Evolutionary conservation across 2,888 invertebrate species (phyloP).

Genomic region (Micoletzkya japonica): DNA sequence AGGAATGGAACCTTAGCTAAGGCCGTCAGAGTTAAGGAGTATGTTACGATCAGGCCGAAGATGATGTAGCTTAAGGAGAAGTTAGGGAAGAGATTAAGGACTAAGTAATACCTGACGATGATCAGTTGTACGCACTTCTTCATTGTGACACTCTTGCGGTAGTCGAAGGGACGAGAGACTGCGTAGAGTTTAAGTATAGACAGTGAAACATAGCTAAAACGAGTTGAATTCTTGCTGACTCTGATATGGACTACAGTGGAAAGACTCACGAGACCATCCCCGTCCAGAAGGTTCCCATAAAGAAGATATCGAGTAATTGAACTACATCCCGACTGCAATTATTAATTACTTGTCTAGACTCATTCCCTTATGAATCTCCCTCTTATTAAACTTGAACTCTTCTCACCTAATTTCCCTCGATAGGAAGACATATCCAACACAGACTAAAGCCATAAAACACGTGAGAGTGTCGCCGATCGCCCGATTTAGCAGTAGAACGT

Average conservation of each 20-base stretch:
- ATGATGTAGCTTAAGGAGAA: slow-evolving; percentile 50
- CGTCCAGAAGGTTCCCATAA: slow-evolving; percentile 55
- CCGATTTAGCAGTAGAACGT: slow-evolving; percentile 59
- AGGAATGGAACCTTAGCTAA: slow-evolving; percentile 53
- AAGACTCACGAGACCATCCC: slow-evolving; percentile 18
- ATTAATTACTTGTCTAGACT: background rate
- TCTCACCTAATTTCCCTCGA: slow-evolving; percentile 54
- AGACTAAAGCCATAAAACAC: slow-evolving; percentile 45
- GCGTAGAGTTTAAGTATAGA: slow-evolving; percentile 54
- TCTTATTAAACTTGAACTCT: background rate
- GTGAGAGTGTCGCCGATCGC: slow-evolving; percentile 58
- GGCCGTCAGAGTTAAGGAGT: slow-evolving; percentile 49
- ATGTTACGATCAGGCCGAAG: slow-evolving; percentile 49
- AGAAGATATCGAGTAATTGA: slow-evolving; percentile 52
- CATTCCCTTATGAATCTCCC: background rate
- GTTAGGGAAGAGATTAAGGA: background rate
- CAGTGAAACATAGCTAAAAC: slow-evolving; percentile 42
- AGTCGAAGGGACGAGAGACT: slow-evolving; percentile 56
- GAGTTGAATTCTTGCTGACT: background rate
- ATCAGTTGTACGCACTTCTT: slow-evolving; percentile 55
- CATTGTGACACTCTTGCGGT: slow-evolving; percentile 58
- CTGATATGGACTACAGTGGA: background rate
- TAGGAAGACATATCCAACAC: slow-evolving; percentile 46
- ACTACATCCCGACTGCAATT: slow-evolving; percentile 54
- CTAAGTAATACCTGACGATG: slow-evolving; percentile 39